Evolutionary conservation across 2,797 vertebrate species (phyloP).

Genomic region (Gastrophryne carolinensis): DNA sequence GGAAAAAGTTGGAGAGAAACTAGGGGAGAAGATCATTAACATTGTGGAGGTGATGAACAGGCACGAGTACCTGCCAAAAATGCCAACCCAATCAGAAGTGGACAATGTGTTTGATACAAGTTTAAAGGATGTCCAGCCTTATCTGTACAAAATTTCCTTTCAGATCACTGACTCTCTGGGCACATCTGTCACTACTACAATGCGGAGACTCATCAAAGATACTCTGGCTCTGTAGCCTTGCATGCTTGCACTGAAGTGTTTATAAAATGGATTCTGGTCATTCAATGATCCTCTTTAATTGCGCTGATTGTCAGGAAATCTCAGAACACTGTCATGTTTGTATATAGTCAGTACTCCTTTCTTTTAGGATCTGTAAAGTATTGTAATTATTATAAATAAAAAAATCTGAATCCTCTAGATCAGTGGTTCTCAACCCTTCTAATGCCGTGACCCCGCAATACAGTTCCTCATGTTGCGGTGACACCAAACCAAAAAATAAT

Average conservation of each 20-base stretch:
- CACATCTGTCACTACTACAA: constrained; percentile 93
- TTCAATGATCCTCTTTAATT: neutral
- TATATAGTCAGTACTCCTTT: constrained; percentile 21
- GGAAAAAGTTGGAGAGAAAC: constrained; percentile 96
- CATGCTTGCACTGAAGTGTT: neutral
- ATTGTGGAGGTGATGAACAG: constrained; percentile 97
- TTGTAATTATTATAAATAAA: constrained; percentile 33
- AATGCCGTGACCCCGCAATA: too few species aligned
- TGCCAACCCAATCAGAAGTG: constrained; percentile 98
- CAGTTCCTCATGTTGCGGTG: too few species aligned
- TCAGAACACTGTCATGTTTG: neutral
- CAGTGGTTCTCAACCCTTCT: too few species aligned
- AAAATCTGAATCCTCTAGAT: too few species aligned
- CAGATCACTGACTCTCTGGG: constrained; percentile 95
- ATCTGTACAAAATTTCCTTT: constrained; percentile 94
- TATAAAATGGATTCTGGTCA: constrained; percentile 11
- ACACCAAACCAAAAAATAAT: too few species aligned
- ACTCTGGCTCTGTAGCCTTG: constrained; percentile 84
- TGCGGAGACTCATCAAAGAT: constrained; percentile 97
- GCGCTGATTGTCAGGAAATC: neutral
- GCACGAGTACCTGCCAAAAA: constrained; percentile 96
- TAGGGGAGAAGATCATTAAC: constrained; percentile 96
- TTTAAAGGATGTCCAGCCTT: constrained; percentile 94
- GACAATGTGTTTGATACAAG: constrained; percentile 97
- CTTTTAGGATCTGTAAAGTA: neutral